Evolutionary conservation across 2,113 vertebrate genomes (phyloP), one percentile per base, ranked within the genome.

Genomic region (Prinia subflava): DNA sequence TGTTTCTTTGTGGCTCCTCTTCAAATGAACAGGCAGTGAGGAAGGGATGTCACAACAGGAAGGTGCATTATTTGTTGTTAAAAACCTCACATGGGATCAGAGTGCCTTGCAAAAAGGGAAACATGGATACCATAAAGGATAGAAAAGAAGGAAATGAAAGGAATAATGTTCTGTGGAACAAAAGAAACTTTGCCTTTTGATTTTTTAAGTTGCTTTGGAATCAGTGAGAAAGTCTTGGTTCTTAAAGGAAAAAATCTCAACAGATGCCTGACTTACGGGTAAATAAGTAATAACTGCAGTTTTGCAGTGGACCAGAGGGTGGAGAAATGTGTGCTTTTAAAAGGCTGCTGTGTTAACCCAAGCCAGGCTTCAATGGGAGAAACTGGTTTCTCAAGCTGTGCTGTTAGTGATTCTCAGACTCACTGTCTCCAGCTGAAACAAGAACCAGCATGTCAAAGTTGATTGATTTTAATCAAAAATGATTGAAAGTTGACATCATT

Each of bases 241-340:
- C 6, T 71, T 83, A 53, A 64, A 71, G 39, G 15, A 63, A 87
- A 57, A 49, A 71, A 23, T 41, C 39, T 64, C 44, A 76, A 53
- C 15, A 59, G 39, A 33, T 23, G 13, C 17, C 2, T 71, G 41
- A 17, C 4, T 50, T 78, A 20, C 0, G 2, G 35, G 4, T 63
- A 50, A 50, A 52, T 71, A 25, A 64, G 33, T 70, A 70, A 27
- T 37, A 68, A 37, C 30, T 96, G 95, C 76, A 95, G 42, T 92
- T 95, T 80, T 81, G 9, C 1, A 77, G 8, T 69, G 35, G 39
- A 47, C 79, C 60, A 81, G 88, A 59, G 76, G 76, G 79, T 88
- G 84, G 83, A 93, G 92, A 93, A 94, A 37, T 52, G 25, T 17
- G 1, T 22, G 16, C 31, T 90, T 94, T 12, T 35, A 53, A 84